A percentile compares a stretch with the other conserved stretches of the same genome.
These are phyloP conservation scores for Isurus oxyrinchus DNA, from an alignment of 2,113 vertebrate genomes.

Conservation along the genomic window DNA sequence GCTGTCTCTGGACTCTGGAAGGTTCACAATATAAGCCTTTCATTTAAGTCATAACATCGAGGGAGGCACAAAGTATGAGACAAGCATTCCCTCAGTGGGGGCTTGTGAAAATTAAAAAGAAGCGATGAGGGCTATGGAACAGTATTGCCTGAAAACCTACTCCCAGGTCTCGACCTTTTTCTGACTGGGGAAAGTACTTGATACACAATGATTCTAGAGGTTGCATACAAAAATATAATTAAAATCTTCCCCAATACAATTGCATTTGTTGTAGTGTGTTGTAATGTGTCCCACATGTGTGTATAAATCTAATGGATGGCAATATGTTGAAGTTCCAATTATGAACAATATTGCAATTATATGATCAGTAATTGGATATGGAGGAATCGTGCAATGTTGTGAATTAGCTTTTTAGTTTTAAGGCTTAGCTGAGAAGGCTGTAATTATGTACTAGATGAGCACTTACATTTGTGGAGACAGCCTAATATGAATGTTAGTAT, in stretches of 20 bases:
- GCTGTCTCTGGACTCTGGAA: neutral
- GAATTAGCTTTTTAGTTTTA: neutral
- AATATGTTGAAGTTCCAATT: neutral
- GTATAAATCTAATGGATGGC: neutral
- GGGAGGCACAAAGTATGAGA: neutral
- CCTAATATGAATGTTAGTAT: neutral
- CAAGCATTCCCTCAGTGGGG: neutral
- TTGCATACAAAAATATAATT: neutral
- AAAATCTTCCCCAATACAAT: neutral
- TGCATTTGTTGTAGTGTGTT: neutral
- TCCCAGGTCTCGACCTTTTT: neutral
- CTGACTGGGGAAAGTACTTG: neutral
- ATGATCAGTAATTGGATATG: neutral
- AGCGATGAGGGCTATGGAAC: neutral
- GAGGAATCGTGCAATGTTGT: neutral
- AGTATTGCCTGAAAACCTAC: neutral
- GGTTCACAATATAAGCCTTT: neutral
- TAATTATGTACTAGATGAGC: conserved; percentile 8
- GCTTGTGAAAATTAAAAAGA: neutral
- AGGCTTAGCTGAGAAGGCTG: neutral
- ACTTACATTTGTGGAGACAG: neutral
- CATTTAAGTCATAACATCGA: neutral
- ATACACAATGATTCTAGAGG: neutral
- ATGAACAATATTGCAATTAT: conserved; percentile 27
- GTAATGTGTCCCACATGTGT: neutral